Conservation (phyloP, 2,888 invertebrate species). For the Leptopilina syphax region DNA sequence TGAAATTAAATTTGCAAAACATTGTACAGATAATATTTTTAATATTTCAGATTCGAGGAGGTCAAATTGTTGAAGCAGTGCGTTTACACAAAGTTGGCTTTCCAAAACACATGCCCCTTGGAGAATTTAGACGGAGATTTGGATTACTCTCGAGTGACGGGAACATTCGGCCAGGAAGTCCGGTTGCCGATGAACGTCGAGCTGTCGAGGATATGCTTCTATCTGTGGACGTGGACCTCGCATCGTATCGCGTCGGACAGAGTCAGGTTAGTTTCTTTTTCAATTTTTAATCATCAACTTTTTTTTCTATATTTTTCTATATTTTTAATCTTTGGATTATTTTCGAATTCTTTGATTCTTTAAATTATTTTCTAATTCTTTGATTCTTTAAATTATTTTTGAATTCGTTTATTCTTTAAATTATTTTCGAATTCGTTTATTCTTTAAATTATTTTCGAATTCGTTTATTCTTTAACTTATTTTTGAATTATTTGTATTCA, state of each 20-base stretch:
- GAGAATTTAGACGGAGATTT: slow-evolving; percentile 93
- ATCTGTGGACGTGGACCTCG: slow-evolving; percentile 89
- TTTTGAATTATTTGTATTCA: no score
- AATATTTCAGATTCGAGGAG: slow-evolving; percentile 86
- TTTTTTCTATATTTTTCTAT: no score
- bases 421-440: no score
- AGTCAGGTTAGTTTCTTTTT: slow-evolving; percentile 86
- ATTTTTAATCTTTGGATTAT: no score
- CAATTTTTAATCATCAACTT: not conserved
- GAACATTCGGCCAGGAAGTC: slow-evolving; percentile 75
- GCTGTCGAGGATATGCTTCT: slow-evolving; percentile 91
- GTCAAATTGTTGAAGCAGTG: slow-evolving; percentile 92
- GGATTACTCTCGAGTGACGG: slow-evolving; percentile 79
- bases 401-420: no score
- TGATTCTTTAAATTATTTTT: no score
- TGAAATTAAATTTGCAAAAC: no score
- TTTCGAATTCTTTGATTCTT: not conserved
- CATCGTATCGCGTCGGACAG: slow-evolving; percentile 92
- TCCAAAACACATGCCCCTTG: slow-evolving; percentile 92
- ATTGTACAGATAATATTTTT: not conserved
- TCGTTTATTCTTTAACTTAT: no score
- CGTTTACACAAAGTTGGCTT: slow-evolving; percentile 95
- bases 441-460: no score
- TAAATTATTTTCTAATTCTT: no score
- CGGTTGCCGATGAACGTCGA: slow-evolving; percentile 79